Evolutionary conservation across 1,140 invertebrate genomes (phyloP), one percentile per base, ranked within the genome.

Genomic region (Drosophila sulfurigaster): DNA sequence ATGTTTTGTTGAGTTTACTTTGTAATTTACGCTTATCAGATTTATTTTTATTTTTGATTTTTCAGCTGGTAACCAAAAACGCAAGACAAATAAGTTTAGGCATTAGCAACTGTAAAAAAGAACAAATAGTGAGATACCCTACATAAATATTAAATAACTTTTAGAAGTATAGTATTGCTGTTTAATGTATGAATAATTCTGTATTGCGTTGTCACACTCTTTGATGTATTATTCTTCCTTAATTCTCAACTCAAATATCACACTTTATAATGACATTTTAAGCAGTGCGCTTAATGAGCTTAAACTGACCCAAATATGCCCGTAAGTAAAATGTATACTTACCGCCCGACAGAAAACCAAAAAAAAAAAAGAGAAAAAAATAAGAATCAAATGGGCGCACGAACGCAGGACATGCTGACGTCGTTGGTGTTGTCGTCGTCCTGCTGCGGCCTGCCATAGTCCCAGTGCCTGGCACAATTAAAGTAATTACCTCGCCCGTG

Each of bases 1-100:
- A 28, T 79, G 73, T 73, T 38, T 38, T 52, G 73, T 75, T 78
- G 68, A 78, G 70, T 85, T 83, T 89, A 58, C 81, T 83, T 89
- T 88, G 85, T 88, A 88, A 88, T 89, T 88, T 88, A 75, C 73
- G 83, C 81, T 88, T 88, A 88, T 89, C 85, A 81, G 85, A 88
- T 88, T 86, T 86, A 81, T 79, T 86, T 86, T 88, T 81, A 89
- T 89, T 89, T 89, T 88, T 83, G 75, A 88, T 88, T 88, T 89
- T 77, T 76, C 46, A 87, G 75, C 82, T 85, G 64, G 46, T 58
- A 48, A 20, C 56, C 74, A 73, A 68, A 25, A 51, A 43, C 51
- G 43, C 49, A 35, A 65, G 13, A 11, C 16, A 63, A 54, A 45
- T 5, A 59, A 20, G 41, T 56, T 20, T 5, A 8, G 5, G 1